Conservation (phyloP, 2,888 invertebrate genomes). For the Andrena haemorrhoa region DNA sequence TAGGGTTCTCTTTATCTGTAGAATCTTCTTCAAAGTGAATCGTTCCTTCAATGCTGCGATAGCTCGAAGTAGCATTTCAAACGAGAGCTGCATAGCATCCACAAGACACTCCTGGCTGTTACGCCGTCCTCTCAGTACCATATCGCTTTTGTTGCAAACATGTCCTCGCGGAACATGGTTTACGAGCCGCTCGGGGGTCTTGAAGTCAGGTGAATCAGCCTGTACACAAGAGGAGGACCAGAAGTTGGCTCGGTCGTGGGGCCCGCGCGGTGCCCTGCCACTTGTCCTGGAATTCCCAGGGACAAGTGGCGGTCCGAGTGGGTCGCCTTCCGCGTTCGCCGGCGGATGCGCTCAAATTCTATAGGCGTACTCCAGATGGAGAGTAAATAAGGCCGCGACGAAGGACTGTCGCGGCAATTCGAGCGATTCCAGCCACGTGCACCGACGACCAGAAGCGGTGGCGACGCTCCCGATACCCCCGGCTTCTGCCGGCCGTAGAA, state of each 20-base stretch:
- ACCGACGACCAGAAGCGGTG: slow-evolving; percentile 17
- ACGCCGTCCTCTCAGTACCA: neutral
- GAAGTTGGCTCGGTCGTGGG: slow-evolving; percentile 51
- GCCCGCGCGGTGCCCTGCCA: slow-evolving; percentile 71
- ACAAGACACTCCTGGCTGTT: too few species aligned
- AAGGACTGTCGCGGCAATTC: slow-evolving; percentile 55
- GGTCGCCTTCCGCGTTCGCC: slow-evolving; percentile 70
- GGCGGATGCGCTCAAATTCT: slow-evolving; percentile 67
- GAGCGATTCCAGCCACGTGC: slow-evolving; percentile 66
- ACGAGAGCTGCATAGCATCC: too few species aligned
- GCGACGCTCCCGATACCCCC: neutral
- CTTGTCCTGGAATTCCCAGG: slow-evolving; percentile 80
- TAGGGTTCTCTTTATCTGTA: too few species aligned
- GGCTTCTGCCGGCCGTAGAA: slow-evolving; percentile 15
- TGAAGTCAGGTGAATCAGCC: slow-evolving; percentile 23
- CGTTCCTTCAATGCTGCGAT: too few species aligned
- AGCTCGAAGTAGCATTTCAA: too few species aligned
- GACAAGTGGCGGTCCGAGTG: slow-evolving; percentile 74
- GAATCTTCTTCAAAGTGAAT: too few species aligned
- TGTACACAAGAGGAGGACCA: slow-evolving; percentile 54
- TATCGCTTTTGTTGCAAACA: neutral
- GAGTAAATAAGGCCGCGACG: slow-evolving; percentile 62
- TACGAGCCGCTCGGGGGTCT: neutral
- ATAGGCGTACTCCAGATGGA: slow-evolving; percentile 60
- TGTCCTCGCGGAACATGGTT: neutral